Conservation (phyloP, 2,888 invertebrate genomes). For the Hypomecis atomaria region DNA sequence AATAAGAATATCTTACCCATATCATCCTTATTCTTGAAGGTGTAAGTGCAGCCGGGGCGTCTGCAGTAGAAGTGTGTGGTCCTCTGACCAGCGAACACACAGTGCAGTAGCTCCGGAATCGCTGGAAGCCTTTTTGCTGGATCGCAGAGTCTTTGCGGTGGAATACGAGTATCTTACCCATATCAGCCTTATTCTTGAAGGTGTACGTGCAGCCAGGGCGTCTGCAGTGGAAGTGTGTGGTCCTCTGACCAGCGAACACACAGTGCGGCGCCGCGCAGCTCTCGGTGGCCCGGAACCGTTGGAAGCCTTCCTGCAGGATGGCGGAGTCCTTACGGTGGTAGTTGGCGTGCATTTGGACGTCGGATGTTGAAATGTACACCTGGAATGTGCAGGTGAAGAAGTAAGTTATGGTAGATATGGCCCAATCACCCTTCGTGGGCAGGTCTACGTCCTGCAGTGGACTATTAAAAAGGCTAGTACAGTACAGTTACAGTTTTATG, state of each 20-base stretch:
- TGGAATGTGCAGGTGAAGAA: slow-evolving; percentile 44
- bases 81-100: slow-evolving; percentile 96
- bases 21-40: slow-evolving; percentile 99
- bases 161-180: slow-evolving; percentile 89
- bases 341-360: slow-evolving; percentile 99
- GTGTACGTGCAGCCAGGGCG: slow-evolving; percentile 96
- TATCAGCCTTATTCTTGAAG: slow-evolving; percentile 99
- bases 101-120: slow-evolving; percentile 97
- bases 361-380: slow-evolving; percentile 99
- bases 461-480: too few relatives aligned
- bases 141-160: slow-evolving; percentile 95
- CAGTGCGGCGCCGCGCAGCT: slow-evolving; percentile 97
- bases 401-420: too few relatives aligned
- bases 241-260: slow-evolving; percentile 96
- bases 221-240: slow-evolving; percentile 98
- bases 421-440: too few relatives aligned
- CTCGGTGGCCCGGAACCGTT: slow-evolving; percentile 97
- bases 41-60: slow-evolving; percentile 95
- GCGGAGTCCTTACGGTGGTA: slow-evolving; percentile 99
- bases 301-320: slow-evolving; percentile 98
- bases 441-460: too few relatives aligned
- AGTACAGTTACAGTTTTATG: too few relatives aligned
- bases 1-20: slow-evolving; percentile 92
- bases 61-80: slow-evolving; percentile 99
- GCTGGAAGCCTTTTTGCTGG: slow-evolving; percentile 98